Conservation (phyloP, 2,888 invertebrate species). For the Drosophila robusta region DNA sequence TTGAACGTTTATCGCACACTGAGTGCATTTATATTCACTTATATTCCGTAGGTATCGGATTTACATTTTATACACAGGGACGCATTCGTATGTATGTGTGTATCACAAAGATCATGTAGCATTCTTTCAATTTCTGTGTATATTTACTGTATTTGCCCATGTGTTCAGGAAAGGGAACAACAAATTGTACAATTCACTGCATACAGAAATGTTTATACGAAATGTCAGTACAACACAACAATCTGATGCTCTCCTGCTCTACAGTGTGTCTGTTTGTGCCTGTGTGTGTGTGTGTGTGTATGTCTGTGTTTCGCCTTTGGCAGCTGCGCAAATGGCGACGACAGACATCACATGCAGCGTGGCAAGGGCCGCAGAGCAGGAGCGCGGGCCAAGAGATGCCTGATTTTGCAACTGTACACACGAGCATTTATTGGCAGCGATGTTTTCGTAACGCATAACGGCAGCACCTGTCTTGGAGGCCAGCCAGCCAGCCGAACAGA, state of each 20-base stretch:
- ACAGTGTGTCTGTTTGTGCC: constrained; percentile 4
- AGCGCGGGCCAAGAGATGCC: constrained; percentile 6
- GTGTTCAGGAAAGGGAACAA: constrained; percentile 35
- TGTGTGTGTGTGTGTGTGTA: constrained; percentile 10
- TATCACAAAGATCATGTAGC: constrained; percentile 33
- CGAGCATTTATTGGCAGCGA: constrained; percentile 4
- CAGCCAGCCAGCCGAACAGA: constrained; percentile 24
- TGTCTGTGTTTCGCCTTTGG: constrained; percentile 30
- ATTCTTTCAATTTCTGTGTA: constrained; percentile 21
- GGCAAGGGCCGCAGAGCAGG: constrained; percentile 5
- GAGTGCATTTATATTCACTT: neutral
- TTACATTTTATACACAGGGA: neutral
- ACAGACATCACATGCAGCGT: constrained; percentile 71
- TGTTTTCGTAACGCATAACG: constrained; percentile 75
- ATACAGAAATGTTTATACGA: constrained; percentile 70
- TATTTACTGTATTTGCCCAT: constrained; percentile 43
- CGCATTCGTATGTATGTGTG: neutral
- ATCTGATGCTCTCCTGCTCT: constrained; percentile 14
- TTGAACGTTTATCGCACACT: constrained; percentile 13
- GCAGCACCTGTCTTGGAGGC: constrained; percentile 81
- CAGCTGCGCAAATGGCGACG: constrained; percentile 78
- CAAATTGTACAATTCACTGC: constrained; percentile 46
- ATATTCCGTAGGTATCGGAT: constrained; percentile 11
- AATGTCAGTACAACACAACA: constrained; percentile 66
- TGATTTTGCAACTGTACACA: constrained; percentile 69